Evolutionary conservation across 2,888 invertebrate species (phyloP), one percentile per base, ranked within the genome.

Genomic region (Rhagium mordax): DNA sequence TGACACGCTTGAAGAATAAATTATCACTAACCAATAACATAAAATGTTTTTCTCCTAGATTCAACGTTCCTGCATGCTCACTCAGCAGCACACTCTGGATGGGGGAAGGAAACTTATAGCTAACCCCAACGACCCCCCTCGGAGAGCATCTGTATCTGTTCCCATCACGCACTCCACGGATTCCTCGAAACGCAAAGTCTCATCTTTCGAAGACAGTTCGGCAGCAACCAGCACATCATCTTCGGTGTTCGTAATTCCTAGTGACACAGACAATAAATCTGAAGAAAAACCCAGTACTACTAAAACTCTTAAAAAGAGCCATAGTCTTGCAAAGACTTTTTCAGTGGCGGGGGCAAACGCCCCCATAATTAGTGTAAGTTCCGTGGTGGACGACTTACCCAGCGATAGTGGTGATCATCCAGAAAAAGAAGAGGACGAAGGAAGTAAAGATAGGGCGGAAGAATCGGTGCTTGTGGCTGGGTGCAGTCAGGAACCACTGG

Each of bases 281-380:
- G 82, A 81, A 76, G 74, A 72, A 69, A 71, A 72, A 70, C 72
- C 66, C 71, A 72, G 72, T 74, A 75, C 75, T 71, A 84, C 75
- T 71, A 84, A 88, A 84, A 84, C 87, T 84, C 82, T 86, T 71
- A 86, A 84, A 79, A 85, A 86, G 83, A 83, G 86, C 78, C 86
- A 84, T 70, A 86, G 86, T 80, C 83, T 88, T 69, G 86, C 87
- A 70, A 88, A 88, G 80, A 87, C 88, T 72, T 84, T 86, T 81
- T 87, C 89, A 67, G 85, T 89, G 71, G 87, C 86, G 64, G 83
- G 83, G 65, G 79, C 85, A 20, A 82, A 81, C 72, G 88, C 92
- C 85, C 87, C 93, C 85, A 90, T 92, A 72, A 94, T 94, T 83
- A 94, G 93, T 89, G 93, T 94, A 74, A 94, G 93, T 89, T 92